Conservation (phyloP, 2,113 vertebrate genomes). For the Varanus salvator region DNA sequence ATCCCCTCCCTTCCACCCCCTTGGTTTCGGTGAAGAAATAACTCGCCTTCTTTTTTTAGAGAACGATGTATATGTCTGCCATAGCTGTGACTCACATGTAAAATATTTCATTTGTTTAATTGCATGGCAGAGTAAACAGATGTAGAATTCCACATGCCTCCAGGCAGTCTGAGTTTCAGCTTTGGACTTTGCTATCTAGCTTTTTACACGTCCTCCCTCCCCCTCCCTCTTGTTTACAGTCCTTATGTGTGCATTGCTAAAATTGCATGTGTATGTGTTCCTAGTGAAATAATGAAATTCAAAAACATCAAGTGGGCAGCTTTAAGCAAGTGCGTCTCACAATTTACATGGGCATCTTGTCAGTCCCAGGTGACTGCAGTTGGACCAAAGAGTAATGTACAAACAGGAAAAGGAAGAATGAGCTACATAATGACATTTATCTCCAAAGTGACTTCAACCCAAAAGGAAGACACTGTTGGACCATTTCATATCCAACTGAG, state of each 20-base stretch:
- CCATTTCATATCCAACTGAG: background rate
- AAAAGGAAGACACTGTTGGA: background rate
- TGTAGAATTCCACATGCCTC: conserved; percentile 34
- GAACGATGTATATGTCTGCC: background rate
- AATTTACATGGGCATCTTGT: background rate
- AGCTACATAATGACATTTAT: background rate
- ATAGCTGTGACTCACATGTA: conserved; percentile 27
- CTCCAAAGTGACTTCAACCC: background rate
- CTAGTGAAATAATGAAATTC: background rate
- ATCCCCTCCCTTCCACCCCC: background rate
- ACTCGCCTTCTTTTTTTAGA: background rate
- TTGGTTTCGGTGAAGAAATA: conserved; percentile 9
- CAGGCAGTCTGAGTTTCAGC: conserved; percentile 33
- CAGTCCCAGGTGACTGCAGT: background rate
- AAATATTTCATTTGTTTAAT: conserved; percentile 46
- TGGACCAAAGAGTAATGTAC: background rate
- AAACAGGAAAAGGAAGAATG: background rate
- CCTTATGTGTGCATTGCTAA: background rate
- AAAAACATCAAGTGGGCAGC: background rate
- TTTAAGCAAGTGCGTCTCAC: background rate
- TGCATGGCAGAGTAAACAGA: conserved; percentile 24
- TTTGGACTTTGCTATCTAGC: conserved; percentile 22
- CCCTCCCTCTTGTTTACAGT: background rate
- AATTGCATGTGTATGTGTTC: background rate
- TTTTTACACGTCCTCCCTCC: background rate